Evolutionary conservation across 2,888 invertebrate species (phyloP), one percentile per base, ranked within the genome.

Genomic region (Imbricaverruca yamaguchii): DNA sequence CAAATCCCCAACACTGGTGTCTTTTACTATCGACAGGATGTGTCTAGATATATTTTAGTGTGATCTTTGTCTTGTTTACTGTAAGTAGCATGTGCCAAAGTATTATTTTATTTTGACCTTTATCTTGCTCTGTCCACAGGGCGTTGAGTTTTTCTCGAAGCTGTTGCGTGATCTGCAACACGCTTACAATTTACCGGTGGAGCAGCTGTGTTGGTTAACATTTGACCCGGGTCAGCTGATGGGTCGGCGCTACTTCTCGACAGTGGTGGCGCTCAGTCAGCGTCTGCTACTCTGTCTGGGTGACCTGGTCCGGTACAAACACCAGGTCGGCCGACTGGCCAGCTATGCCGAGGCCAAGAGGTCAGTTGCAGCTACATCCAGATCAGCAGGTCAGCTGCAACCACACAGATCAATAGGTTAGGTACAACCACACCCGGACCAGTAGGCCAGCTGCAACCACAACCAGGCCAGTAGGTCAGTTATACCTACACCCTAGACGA

Each of bases 271-370:
- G 79, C 79, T 79, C 23, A 25, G 79, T 7, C 97, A 98, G 88
- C 94, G 97, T 85, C 89, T 95, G 84, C 93, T 93, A 85, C 91
- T 98, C 80, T 95, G 93, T 86, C 89, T 98, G 85, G 98, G 98
- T 1, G 98, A 98, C 88, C 90, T 98, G 85, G 93, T 94, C 21
- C 91, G 98, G 82, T 98, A 98, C 88, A 92, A 92, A 86, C 94
- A 95, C 86, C 93, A 94, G 88, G 81, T 74, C 15, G 74, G 74
- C 74, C 74, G 21, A 21, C 21, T 55, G 53, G 15, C 74, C 74
- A 74, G 55, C 53, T 53, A 12, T 18, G 18, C 9, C 55, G 13
- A 74, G 74, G 55, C 74, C 53, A 21, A 83, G 77, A 83, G 80
- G 74, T 61, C 81, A n/a, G 61, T 4, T 59, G 25, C 57, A 25